Evolutionary conservation across 2,888 invertebrate genomes (phyloP), one percentile per base, ranked within the genome.

Genomic region (Coleophora deauratella): DNA sequence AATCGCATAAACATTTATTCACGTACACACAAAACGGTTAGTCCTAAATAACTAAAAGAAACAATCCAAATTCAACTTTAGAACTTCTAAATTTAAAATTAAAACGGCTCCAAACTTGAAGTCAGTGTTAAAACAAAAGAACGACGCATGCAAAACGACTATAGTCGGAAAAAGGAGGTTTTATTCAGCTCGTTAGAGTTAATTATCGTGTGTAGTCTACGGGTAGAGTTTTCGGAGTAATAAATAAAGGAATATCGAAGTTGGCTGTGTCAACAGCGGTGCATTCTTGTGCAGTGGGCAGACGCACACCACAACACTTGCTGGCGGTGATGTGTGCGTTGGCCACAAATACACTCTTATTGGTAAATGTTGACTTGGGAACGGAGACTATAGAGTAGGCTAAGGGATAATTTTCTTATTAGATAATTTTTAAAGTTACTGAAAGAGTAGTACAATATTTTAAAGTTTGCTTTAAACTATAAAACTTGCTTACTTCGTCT

Each of bases 171-270:
- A 45, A 53, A 55, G 42, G 55, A 42, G 1, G 0, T 0, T 0
- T 0, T 0, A 1, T 0, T 0, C 0, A n/a, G 0, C 3, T 67
- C 63, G 45, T 61, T 48, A 32, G 45, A 35, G 50, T 47, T 67
- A 0, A 21, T 13, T 1, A 50, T 50, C 6, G 2, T 27, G 36
- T 21, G 46, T 50, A 3, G 41, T 9, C 9, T 15, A 38, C 33
- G n/a, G 1, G 61, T 73, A 72, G 70, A 74, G 80, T 77, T 82
- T 82, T 82, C 80, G 80, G 81, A 79, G 80, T 68, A 76, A 82
- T 85, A 85, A 84, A 85, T 85, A 85, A 85, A 85, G 80, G 80
- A 84, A 81, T 82, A 85, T 82, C 81, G 82, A 81, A 80, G 82
- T 77, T 81, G 79, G 75, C 72, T 80, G 84, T 85, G 84, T 84